phyloP scores from a whole-genome alignment of 2,797 vertebrate species.

The Graptemys geographica region DNA sequence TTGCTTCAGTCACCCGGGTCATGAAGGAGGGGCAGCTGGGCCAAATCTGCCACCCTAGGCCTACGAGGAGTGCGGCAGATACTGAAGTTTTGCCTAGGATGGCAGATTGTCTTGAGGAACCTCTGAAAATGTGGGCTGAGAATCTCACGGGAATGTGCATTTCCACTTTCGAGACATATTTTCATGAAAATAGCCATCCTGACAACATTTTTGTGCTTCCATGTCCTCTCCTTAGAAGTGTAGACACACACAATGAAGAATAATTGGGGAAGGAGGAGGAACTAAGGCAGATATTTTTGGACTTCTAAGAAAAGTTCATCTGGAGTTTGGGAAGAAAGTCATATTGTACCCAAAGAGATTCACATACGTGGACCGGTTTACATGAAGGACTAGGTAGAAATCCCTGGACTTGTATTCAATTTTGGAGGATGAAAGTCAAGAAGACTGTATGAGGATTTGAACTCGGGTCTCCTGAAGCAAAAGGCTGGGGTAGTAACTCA shows the following conservation, averaged over 20 bases:
- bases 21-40: neutral
- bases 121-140: rapidly evolving
- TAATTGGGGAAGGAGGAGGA: neutral
- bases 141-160: neutral
- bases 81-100: neutral
- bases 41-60: neutral
- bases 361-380: neutral
- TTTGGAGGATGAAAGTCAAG: no score
- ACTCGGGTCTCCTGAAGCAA: neutral
- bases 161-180: neutral
- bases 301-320: neutral
- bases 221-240: neutral
- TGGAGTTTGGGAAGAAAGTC: neutral
- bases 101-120: neutral
- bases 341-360: neutral
- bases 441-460: neutral
- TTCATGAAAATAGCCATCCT: neutral
- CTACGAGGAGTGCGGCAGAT: neutral
- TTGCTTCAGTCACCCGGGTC: no score
- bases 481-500: neutral
- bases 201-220: neutral
- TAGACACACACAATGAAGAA: neutral
- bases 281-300: rapidly evolving
- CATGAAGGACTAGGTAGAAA: neutral
- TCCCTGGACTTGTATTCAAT: neutral